Evolutionary conservation across 2,113 vertebrate genomes (phyloP).

Genomic region (Phrynosoma blainvillii): DNA sequence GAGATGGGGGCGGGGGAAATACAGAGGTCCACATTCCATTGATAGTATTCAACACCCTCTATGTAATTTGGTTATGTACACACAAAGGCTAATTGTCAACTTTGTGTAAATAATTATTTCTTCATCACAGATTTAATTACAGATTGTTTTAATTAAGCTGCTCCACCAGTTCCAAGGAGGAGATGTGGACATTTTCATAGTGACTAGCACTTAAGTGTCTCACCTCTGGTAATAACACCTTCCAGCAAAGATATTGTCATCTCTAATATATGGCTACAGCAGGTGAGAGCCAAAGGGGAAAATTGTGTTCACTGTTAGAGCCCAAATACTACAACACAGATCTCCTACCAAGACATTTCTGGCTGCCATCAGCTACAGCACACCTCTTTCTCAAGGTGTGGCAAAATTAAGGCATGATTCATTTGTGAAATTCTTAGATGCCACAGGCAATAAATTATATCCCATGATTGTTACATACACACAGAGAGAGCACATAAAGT

Average conservation of each 20-base stretch:
- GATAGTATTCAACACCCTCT: neutral
- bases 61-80: neutral
- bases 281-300: neutral
- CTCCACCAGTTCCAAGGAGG: neutral
- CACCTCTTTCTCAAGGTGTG: neutral
- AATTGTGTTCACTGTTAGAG: neutral
- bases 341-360: neutral
- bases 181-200: neutral
- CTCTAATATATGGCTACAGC: neutral
- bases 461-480: neutral
- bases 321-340: neutral
- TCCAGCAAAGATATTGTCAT: neutral
- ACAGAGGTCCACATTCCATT: neutral
- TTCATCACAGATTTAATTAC: neutral
- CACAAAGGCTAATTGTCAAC: neutral
- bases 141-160: neutral
- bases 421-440: neutral
- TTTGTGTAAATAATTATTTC: neutral
- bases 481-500: too few relatives aligned
- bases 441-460: accelerated
- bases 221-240: slow-evolving; percentile 7
- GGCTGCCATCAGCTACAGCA: too few relatives aligned
- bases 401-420: neutral
- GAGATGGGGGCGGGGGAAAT: too few relatives aligned
- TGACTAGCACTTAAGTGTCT: neutral